A percentile compares a stretch with the other conserved stretches of the same genome.
Conservation (phyloP, 2,888 invertebrate genomes). For the Latrodectus elegans region DNA sequence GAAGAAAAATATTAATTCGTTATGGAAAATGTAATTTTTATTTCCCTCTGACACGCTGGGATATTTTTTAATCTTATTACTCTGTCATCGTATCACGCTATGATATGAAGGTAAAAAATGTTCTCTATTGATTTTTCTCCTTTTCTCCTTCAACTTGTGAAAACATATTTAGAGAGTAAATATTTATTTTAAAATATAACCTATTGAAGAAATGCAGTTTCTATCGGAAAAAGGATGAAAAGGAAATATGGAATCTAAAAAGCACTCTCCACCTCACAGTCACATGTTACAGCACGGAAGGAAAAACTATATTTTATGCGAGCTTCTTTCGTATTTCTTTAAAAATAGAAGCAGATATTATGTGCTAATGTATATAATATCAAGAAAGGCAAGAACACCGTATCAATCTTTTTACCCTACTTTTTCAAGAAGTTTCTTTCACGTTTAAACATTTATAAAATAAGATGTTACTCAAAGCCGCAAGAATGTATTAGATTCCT, state of each 20-base stretch:
- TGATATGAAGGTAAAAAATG: conserved; percentile 20
- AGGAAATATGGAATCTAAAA: conserved; percentile 1
- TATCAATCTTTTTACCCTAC: neutral
- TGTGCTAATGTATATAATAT: conserved; percentile 5
- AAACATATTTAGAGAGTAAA: conserved; percentile 22
- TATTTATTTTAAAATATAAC: conserved; percentile 31
- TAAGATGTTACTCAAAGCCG: too few species aligned
- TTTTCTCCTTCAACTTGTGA: conserved; percentile 16
- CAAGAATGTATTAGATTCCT: too few species aligned
- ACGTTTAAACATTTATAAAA: too few species aligned
- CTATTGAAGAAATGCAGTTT: conserved; percentile 29
- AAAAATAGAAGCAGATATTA: conserved; percentile 2
- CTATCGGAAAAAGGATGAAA: conserved; percentile 8
- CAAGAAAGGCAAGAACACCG: neutral
- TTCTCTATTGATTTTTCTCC: conserved; percentile 29
- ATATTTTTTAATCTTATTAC: neutral
- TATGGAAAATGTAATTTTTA: neutral
- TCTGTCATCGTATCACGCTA: neutral
- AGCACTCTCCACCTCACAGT: neutral
- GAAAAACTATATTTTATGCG: neutral
- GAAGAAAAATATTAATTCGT: too few species aligned
- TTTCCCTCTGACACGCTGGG: neutral
- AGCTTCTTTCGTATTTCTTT: neutral
- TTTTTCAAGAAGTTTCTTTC: too few species aligned
- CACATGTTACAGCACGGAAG: neutral